These are phyloP conservation scores for Calephelis nemesis DNA, from an alignment of 1,140 invertebrate species.

Conservation along the genomic window DNA sequence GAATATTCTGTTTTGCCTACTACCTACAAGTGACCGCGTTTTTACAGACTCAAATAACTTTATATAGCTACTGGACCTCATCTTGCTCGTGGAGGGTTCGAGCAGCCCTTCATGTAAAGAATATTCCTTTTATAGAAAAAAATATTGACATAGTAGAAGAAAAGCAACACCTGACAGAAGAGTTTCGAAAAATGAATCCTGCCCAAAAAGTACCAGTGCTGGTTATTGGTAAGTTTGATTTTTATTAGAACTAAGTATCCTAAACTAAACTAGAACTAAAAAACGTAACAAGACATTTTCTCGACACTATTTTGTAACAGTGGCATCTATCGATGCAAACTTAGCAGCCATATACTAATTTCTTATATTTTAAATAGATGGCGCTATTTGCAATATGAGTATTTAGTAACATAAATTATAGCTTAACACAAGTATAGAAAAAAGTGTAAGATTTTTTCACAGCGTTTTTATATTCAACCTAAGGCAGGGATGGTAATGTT, in stretches of 20 bases:
- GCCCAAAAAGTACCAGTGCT: slow-evolving; percentile 74
- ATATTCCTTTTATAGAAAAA: slow-evolving; percentile 56
- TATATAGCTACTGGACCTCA: slow-evolving; percentile 69
- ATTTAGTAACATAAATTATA: no score
- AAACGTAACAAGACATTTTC: neutral
- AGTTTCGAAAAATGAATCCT: slow-evolving; percentile 63
- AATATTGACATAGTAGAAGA: slow-evolving; percentile 62
- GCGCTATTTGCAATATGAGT: no score
- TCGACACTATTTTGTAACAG: no score
- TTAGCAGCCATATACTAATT: no score
- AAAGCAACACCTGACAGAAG: slow-evolving; percentile 45
- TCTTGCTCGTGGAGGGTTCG: slow-evolving; percentile 74
- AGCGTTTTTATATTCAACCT: no score
- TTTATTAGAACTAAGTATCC: neutral
- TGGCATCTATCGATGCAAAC: no score
- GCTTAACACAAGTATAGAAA: no score
- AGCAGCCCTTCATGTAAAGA: slow-evolving; percentile 58
- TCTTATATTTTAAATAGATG: no score
- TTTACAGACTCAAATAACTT: slow-evolving; percentile 39
- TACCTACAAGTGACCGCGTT: no score
- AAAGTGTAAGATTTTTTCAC: no score
- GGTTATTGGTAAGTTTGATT: slow-evolving; percentile 55
- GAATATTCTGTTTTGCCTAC: no score
- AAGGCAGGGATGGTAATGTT: no score
- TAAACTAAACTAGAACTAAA: neutral